Evolutionary conservation across 2,113 vertebrate genomes (phyloP), one percentile per base, ranked within the genome.

Genomic region (Ammodytes dubius): DNA sequence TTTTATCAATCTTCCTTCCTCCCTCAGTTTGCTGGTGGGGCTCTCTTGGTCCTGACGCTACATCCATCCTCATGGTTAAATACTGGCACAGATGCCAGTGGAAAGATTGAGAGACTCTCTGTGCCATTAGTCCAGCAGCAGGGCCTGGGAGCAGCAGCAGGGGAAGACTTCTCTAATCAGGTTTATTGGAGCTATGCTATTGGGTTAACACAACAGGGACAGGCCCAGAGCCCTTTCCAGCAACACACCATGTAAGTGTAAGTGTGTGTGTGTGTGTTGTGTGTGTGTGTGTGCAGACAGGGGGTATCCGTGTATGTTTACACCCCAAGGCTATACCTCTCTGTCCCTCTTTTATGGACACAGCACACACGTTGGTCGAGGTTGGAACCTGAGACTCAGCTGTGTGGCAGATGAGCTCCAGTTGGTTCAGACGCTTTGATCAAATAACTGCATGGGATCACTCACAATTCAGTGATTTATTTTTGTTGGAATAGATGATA

Each of bases 191-290:
- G 87, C 88, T 84, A 19, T 82, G 81, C 84, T 88, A 92, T 93
- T 92, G 89, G 89, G 91, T 94, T 94, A 93, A 93, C 88, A 91
- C 91, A 91, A 90, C 89, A 75, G 81, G 88, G 89, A 81, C 89
- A 87, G 83, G 69, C 77, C 66, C 37, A 12, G 37, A 81, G 76
- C 63, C 27, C 27, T 27, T 27, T 27, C 72, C 74, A 70, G 77
- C 58, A 52, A 78, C 81, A 71, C 79, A 76, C 76, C 74, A 35
- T 71, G 60, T 74, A 52, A 52, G 75, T 85, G 63, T 76, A 42
- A 70, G 69, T 52, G 57, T 57, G 58, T 69, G 27, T 27, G 27
- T 27, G 27, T 27, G 27, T 27, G 27, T 27, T 27, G 27, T 27
- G 27, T 27, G 27, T 27, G 70, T 80, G 70, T 80, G 63, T 69